A percentile compares a stretch with the other conserved stretches of the same genome.
Evolutionary conservation across 1,140 invertebrate genomes (phyloP).

Genomic region (Globodera rostochiensis): DNA sequence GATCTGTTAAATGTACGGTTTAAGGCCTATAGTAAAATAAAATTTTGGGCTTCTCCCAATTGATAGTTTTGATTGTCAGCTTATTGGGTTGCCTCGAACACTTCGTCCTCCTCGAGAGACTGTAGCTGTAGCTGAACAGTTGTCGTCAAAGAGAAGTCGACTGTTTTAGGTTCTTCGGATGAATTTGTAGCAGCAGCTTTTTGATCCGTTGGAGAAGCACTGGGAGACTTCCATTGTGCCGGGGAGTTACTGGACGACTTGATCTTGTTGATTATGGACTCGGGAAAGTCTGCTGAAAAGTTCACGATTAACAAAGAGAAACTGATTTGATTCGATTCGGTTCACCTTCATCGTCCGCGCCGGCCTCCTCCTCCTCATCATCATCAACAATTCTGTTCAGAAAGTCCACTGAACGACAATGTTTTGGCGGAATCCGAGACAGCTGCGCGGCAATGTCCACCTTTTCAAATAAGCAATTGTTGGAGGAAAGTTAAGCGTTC

Average conservation of each 20-base stretch:
- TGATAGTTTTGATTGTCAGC: too few relatives aligned
- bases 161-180: background rate
- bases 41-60: too few relatives aligned
- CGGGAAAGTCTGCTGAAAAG: background rate
- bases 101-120: background rate
- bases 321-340: background rate
- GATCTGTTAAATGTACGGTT: too few relatives aligned
- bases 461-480: background rate
- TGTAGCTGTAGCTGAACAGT: background rate
- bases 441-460: slow-evolving; percentile 60
- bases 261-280: background rate
- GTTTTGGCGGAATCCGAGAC: slow-evolving; percentile 56
- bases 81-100: background rate
- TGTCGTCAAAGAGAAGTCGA: background rate
- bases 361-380: slow-evolving; percentile 17
- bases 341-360: slow-evolving; percentile 3
- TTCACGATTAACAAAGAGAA: background rate
- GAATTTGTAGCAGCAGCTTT: background rate
- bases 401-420: slow-evolving; percentile 23
- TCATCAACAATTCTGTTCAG: slow-evolving; percentile 22
- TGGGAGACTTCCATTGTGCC: background rate
- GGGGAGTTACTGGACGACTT: background rate
- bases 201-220: background rate
- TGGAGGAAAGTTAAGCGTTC: background rate
- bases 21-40: too few relatives aligned